Evolutionary conservation across 2,888 invertebrate genomes (phyloP), one percentile per base, ranked within the genome.

Genomic region (Synanthedon vespiformis): DNA sequence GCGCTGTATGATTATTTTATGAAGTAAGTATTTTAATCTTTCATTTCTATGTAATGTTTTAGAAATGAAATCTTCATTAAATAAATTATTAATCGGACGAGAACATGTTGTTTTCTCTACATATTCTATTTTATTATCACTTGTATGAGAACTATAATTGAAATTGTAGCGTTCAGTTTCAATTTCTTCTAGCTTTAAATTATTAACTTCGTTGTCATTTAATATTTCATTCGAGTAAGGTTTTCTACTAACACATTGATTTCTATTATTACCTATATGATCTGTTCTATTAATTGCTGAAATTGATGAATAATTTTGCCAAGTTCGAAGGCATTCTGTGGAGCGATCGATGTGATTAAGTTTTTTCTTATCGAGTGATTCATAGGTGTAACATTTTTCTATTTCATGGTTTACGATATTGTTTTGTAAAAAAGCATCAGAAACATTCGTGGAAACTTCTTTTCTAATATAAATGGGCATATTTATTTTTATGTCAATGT

Each of bases 91-190:
- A 14, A 65, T 56, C 0, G 78, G 75, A 8, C 72, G 71, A 49
- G 75, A 77, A 50, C 74, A 72, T 0, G 77, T 77, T 1, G 65
- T 60, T 62, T 78, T 78, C 34, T 77, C 76, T 13, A 61, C 61
- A 52, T 57, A 55, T 51, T 56, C 59, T 40, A 63, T 60, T 48
- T 53, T 54, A 34, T 34, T 48, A 34, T n/a, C 13, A 44, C 44
- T 12, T 44, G 44, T n/a, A 13, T n/a, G 44, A 44, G 44, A 44
- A 44, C n/a, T 34, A 34, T 34, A 34, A 34, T 34, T 34, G 34
- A 34, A 34, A 34, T 34, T 34, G 10, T 34, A 34, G 10, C 34
- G 34, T 34, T 34, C 34, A 34, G 10, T 34, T 34, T 34, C 34
- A 0, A 0, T 34, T 34, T 34, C 34, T 34, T 10, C 34, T 34